Percentiles rank a stretch among this genome's conserved stretches.
Evolutionary conservation across 2,113 vertebrate genomes (phyloP).

Genomic region (Bungarus multicinctus): DNA sequence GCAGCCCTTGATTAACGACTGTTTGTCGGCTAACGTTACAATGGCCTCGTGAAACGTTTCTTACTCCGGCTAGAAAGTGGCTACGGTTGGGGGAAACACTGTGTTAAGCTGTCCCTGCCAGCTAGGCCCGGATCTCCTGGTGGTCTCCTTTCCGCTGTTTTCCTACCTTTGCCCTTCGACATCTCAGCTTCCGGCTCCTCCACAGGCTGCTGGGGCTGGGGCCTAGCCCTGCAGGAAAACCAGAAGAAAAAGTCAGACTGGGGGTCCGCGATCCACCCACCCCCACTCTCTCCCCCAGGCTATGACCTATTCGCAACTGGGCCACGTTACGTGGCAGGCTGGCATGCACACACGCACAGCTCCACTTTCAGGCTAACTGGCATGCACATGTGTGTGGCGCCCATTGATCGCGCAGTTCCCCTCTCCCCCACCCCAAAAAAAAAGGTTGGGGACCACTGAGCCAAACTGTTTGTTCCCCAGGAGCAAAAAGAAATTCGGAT

Average conservation of each 20-base stretch:
- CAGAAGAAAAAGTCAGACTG: background rate
- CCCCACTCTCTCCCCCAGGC: too few relatives aligned
- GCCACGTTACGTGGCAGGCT: accelerated
- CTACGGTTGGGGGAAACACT: accelerated
- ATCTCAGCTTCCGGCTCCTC: background rate
- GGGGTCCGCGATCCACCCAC: too few relatives aligned
- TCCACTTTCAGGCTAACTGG: too few relatives aligned
- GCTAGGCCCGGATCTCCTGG: background rate
- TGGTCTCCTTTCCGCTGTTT: background rate
- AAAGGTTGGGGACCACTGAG: too few relatives aligned
- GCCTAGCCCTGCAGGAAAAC: conserved; percentile 39
- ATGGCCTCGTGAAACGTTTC: too few relatives aligned
- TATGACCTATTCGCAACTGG: too few relatives aligned
- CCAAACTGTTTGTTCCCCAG: background rate
- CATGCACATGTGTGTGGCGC: too few relatives aligned
- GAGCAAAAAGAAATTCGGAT: background rate
- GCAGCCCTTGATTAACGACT: background rate
- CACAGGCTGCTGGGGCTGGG: accelerated
- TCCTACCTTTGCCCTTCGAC: conserved; percentile 36
- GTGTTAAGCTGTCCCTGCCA: background rate
- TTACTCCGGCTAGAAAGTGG: background rate
- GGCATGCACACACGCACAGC: too few relatives aligned
- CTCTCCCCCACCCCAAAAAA: too few relatives aligned
- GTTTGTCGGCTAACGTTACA: background rate
- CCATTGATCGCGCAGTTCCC: too few relatives aligned